Conservation (phyloP, 2,888 invertebrate genomes). For the Eugnorisma glareosa region DNA sequence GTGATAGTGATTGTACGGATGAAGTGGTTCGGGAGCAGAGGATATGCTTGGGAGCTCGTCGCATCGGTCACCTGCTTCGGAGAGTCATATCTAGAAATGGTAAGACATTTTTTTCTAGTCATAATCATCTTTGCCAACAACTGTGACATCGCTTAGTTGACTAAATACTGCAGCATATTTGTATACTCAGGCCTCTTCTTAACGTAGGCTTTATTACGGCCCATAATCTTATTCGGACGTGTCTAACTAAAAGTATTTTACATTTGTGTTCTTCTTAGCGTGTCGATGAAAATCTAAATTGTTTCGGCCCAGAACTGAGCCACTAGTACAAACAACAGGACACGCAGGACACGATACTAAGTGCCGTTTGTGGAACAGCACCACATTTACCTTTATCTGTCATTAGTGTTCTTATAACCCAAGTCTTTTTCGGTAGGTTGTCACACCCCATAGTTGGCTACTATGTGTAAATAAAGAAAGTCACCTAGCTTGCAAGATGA, state of each 20-base stretch:
- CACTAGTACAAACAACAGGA: not conserved
- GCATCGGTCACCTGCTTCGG: constrained; percentile 85
- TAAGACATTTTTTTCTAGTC: constrained; percentile 73
- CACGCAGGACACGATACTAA: not conserved
- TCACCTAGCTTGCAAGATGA: not conserved
- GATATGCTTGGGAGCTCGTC: constrained; percentile 87
- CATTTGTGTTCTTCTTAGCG: no score
- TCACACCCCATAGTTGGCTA: not conserved
- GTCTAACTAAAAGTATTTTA: not conserved
- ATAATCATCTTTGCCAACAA: not conserved
- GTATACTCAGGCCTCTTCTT: not conserved
- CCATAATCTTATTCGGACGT: not conserved
- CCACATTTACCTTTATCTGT: not conserved
- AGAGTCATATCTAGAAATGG: constrained; percentile 88
- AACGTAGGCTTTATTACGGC: not conserved
- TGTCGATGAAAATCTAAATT: no score
- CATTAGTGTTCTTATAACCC: not conserved
- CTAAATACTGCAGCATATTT: not conserved
- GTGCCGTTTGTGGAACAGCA: not conserved
- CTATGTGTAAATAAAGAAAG: not conserved
- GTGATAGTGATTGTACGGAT: constrained; percentile 86
- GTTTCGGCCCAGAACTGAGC: not conserved
- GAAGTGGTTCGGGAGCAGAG: constrained; percentile 85
- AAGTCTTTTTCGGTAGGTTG: not conserved
- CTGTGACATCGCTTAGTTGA: no score